Conservation (phyloP, 2,113 vertebrate genomes). For the Galbula dea region DNA sequence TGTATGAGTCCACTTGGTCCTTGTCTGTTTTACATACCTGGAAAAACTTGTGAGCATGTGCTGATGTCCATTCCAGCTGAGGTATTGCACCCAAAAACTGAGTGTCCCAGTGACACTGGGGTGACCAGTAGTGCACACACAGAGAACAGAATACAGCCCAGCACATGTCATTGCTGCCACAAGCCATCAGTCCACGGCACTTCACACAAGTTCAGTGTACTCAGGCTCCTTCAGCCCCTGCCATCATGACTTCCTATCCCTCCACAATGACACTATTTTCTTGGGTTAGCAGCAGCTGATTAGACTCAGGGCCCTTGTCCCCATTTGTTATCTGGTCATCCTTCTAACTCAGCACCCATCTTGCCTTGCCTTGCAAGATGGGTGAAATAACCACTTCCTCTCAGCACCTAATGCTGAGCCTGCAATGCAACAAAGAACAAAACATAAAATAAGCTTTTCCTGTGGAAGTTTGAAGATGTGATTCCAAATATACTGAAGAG, state of each 20-base stretch:
- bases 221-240: neutral
- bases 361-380: neutral
- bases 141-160: neutral
- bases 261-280: neutral
- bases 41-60: neutral
- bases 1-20: accelerated
- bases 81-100: neutral
- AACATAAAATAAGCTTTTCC: neutral
- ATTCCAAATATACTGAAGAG: neutral
- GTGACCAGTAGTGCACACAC: neutral
- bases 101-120: accelerated
- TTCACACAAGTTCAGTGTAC: accelerated
- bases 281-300: neutral
- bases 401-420: neutral
- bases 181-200: neutral
- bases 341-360: neutral
- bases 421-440: neutral
- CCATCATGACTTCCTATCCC: too few relatives aligned
- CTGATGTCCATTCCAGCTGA: neutral
- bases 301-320: neutral
- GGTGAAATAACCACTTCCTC: neutral
- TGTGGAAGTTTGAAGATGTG: neutral
- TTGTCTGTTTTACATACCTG: neutral
- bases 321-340: neutral
- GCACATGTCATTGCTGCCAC: neutral